These are phyloP conservation scores for Umimayanthus kanabou DNA, from an alignment of 92 coral and sea anemone species.

Conservation along the genomic window DNA sequence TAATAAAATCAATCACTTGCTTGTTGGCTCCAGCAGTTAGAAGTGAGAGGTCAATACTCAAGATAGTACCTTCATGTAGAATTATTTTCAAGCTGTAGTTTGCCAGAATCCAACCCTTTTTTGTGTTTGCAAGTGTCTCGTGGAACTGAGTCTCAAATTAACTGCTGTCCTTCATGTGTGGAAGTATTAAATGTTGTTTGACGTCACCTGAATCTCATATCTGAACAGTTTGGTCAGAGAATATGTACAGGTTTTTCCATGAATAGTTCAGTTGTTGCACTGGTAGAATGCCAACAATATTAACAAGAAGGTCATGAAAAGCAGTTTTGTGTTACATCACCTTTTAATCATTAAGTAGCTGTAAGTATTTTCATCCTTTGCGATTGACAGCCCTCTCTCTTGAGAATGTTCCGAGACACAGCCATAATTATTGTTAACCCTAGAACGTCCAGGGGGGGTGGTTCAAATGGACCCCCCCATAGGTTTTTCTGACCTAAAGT, in stretches of 20 bases:
- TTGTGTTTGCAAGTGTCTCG: neutral
- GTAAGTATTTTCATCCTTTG: neutral
- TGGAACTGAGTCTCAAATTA: neutral
- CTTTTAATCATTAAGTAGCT: neutral
- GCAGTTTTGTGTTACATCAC: slow-evolving; percentile 12
- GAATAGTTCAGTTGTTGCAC: neutral
- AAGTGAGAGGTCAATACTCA: neutral
- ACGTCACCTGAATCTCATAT: neutral
- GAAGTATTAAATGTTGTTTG: neutral
- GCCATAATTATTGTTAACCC: neutral
- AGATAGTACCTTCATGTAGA: too few relatives aligned
- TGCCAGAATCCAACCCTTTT: too few relatives aligned
- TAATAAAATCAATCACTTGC: too few relatives aligned
- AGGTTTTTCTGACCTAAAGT: too few relatives aligned
- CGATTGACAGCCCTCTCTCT: too few relatives aligned
- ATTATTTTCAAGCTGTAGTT: neutral
- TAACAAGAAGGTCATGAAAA: neutral
- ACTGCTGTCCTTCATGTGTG: neutral
- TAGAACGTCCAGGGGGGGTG: too few relatives aligned
- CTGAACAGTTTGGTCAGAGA: neutral
- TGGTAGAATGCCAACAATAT: too few relatives aligned
- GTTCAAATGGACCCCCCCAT: too few relatives aligned
- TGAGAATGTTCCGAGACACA: neutral
- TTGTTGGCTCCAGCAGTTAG: too few relatives aligned
- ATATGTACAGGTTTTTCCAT: neutral